Evolutionary conservation across 1,140 invertebrate species (phyloP), one percentile per base, ranked within the genome.

Genomic region (Drosophila sulfurigaster): DNA sequence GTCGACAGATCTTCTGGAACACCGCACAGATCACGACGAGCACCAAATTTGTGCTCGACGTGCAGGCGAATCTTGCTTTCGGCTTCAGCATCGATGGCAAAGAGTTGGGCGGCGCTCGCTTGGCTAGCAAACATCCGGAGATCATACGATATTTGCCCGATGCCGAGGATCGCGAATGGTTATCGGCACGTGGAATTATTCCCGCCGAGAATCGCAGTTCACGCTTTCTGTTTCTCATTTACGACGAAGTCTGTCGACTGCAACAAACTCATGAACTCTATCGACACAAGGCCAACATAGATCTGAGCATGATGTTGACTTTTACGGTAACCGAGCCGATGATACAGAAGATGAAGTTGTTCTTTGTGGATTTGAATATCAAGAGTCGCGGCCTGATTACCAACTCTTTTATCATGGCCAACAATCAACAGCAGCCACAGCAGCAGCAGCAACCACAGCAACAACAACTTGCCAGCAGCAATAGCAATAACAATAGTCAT

Each of bases 81-180:
- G 91, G 91, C 6, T 92, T 92, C 38, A 81, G 88, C 32, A 88
- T 83, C 1, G 90, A 92, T 46, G 91, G 91, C 7, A 90, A 88
- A 63, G 91, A 92, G 41, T 7, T 75, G 11, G 66, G 72, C 11
- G 72, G 72, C 35, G 66, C 72, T 0, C 75, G 91, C 5, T 46
- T 92, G 54, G 91, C 91, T 20, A 92, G 91, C 64, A 92, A 92
- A 30, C 91, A 92, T 81, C 91, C 91, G 0, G 91, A 92, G 68
- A 60, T 92, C 1, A 92, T 92, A 71, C 90, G 91, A 11, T 92
- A 92, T 62, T 56, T 92, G 6, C 91, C 91, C 5, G 91, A 92
- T 75, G 80, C 74, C 5, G 82, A 91, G 76, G 91, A 92, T 78
- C 79, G 91, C 0, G 86, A 92, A 2, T 92, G 91, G 91, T 49